Evolutionary conservation across 2,888 invertebrate species (phyloP), one percentile per base, ranked within the genome.

Genomic region (Drosophila hamatofila): DNA sequence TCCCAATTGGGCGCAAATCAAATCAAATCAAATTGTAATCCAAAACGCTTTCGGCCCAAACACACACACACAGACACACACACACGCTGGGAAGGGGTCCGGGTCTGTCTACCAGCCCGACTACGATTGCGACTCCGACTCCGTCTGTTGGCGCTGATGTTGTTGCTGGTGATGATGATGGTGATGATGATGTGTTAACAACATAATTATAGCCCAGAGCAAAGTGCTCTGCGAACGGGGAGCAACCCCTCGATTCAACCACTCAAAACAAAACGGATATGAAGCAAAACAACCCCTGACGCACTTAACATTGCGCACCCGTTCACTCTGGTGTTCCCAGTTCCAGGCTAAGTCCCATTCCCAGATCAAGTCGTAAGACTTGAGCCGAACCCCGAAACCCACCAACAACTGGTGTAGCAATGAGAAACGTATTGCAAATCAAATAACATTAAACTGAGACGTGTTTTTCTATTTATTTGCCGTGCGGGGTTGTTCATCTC

Each of bases 111-210:
- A n/a, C n/a, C n/a, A n/a, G n/a, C n/a, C n/a, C n/a, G n/a, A n/a
- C 8, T n/a, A 1, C 21, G 21, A 12, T 6, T 42, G 1, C 27
- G 14, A 18, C 49, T 30, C 16, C 56, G 25, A 58, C 55, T 51
- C 39, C 33, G 41, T 64, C 73, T 58, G 68, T 61, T 66, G 60
- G 57, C 52, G 56, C 67, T 61, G 68, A 64, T 48, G 52, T 60
- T 71, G 58, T 49, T 59, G 72, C 18, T 58, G 80, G 39, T 48
- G 59, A 23, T 60, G 68, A 39, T 61, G 75, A 39, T 68, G 80
- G 30, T 71, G 86, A 87, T 83, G 89, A 91, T 84, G 89, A 90
- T 91, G 91, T 91, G 91, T 91, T 90, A 91, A 91, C 91, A 91
- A 91, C 86, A 85, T 91, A 91, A 91, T 91, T 91, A 91, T 91